Conservation (phyloP, 2,113 vertebrate genomes). For the Lophochroa leadbeateri region DNA sequence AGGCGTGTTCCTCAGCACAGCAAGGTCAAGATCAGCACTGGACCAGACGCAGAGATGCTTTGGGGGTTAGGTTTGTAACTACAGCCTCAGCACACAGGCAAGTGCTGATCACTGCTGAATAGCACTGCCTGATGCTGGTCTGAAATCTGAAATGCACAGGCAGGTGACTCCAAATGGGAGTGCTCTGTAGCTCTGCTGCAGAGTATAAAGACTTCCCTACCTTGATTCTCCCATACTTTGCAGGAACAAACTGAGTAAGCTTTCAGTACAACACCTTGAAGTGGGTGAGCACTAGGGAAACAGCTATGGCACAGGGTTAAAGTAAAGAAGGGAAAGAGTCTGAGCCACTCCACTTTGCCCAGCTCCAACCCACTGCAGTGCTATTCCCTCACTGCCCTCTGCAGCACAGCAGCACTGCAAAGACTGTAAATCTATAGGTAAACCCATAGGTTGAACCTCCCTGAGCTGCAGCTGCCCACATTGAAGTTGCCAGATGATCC, state of each 20-base stretch:
- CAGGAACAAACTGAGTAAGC: not conserved
- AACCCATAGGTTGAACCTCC: not conserved
- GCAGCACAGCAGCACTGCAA: not conserved
- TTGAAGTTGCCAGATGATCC: not conserved
- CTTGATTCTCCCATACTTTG: not conserved
- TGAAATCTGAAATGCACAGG: not conserved
- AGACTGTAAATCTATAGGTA: not conserved
- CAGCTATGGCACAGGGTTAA: rapidly evolving
- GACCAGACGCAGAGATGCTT: not conserved
- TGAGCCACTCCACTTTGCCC: not conserved
- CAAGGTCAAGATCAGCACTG: rapidly evolving
- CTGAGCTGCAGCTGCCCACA: not conserved
- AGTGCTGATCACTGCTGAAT: not conserved
- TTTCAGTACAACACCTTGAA: not conserved
- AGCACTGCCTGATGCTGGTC: rapidly evolving
- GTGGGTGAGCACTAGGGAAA: not conserved
- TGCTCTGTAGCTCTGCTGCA: rapidly evolving
- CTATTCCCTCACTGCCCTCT: not conserved
- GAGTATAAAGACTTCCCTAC: not conserved
- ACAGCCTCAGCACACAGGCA: rapidly evolving
- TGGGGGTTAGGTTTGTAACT: not conserved
- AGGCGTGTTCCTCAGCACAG: rapidly evolving
- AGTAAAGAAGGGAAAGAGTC: not conserved
- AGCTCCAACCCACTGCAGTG: not conserved
- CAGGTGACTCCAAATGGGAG: not conserved